A percentile compares a stretch with the other conserved stretches of the same genome.
Conservation (phyloP, 2,888 invertebrate genomes). For the Stenotaenia linearis region DNA sequence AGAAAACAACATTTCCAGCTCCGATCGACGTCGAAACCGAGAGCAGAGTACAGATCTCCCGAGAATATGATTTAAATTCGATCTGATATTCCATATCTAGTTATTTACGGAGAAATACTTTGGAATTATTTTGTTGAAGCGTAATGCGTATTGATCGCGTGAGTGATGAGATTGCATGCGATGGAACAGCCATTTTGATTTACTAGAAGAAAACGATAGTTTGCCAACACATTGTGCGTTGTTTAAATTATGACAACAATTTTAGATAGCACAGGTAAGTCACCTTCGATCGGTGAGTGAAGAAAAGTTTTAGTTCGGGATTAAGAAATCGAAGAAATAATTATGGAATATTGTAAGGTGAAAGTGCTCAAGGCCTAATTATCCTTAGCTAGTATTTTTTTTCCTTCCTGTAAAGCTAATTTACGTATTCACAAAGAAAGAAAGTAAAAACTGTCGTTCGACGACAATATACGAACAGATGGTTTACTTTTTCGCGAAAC, state of each 20-base stretch:
- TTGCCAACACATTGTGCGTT: neutral
- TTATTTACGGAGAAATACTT: neutral
- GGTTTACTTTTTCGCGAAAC: too few species aligned
- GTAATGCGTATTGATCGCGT: neutral
- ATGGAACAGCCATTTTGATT: neutral
- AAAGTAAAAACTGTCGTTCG: too few species aligned
- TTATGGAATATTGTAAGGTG: neutral
- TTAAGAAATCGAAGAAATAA: neutral
- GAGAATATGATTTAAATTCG: too few species aligned
- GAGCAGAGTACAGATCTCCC: too few species aligned
- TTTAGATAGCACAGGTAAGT: conserved; percentile 4
- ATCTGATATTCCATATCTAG: too few species aligned
- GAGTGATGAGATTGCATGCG: neutral
- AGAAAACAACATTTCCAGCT: too few species aligned
- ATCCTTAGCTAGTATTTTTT: neutral
- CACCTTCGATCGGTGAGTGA: neutral
- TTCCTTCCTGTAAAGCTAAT: neutral
- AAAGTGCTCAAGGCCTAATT: neutral
- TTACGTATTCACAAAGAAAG: too few species aligned
- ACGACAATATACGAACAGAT: too few species aligned
- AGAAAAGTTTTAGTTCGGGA: neutral
- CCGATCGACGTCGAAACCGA: too few species aligned
- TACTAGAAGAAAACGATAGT: neutral
- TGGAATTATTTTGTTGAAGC: neutral
- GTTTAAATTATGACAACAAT: conserved; percentile 5